phyloP scores from a whole-genome alignment of 1,140 invertebrate genomes.

The Trachelipus rathkii region DNA sequence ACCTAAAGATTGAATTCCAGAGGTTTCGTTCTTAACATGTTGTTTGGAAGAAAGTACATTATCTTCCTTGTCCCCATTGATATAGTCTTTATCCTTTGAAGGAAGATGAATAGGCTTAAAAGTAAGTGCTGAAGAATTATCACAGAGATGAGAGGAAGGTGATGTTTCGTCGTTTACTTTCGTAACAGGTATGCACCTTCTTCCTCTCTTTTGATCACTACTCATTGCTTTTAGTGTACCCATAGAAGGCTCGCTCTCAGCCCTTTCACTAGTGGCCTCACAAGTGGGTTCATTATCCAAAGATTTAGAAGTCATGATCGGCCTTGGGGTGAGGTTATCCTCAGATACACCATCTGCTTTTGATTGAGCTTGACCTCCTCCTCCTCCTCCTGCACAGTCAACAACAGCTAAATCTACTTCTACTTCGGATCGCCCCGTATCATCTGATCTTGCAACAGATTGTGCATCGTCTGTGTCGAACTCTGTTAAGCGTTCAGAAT shows the following conservation, averaged over 20 bases:
- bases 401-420: conserved; percentile 53
- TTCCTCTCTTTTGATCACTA: not conserved
- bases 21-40: conserved; percentile 24
- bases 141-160: not conserved
- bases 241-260: conserved; percentile 31
- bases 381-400: no score
- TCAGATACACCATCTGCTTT: conserved; percentile 28
- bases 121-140: not conserved
- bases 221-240: conserved; percentile 3
- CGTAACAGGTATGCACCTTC: not conserved
- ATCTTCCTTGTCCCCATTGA: conserved; percentile 24
- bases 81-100: conserved; percentile 22
- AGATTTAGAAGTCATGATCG: conserved; percentile 30
- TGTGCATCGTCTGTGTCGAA: conserved; percentile 75
- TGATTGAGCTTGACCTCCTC: conserved; percentile 31
- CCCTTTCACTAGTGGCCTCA: conserved; percentile 42
- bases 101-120: not conserved
- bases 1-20: conserved; percentile 34
- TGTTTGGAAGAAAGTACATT: conserved; percentile 23
- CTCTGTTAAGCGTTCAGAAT: conserved; percentile 87
- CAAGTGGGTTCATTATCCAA: conserved; percentile 38
- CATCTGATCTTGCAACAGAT: conserved; percentile 70
- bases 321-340: conserved; percentile 33
- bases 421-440: conserved; percentile 63
- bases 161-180: not conserved